phyloP scores from a whole-genome alignment of 2,113 vertebrate genomes.

The Anser brachyrhynchus region DNA sequence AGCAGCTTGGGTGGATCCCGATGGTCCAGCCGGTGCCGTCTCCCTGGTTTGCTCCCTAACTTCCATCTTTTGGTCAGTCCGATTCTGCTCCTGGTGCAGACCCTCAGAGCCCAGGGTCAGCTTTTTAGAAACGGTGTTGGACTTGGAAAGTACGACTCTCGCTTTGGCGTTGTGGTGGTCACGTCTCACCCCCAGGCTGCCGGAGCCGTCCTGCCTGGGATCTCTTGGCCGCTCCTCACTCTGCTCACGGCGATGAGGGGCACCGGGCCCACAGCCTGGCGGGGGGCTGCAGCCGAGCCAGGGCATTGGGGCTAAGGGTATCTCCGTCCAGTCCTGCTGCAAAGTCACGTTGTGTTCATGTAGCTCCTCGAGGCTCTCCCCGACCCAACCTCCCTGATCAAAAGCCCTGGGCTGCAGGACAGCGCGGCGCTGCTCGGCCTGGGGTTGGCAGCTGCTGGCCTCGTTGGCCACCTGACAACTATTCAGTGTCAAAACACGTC shows the following conservation, averaged over 20 bases:
- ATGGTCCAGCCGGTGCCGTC: too few species aligned
- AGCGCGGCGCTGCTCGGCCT: background rate
- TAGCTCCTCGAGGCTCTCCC: background rate
- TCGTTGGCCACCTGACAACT: background rate
- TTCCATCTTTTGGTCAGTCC: background rate
- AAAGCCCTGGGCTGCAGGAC: background rate
- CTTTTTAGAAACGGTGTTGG: background rate
- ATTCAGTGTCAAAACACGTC: background rate
- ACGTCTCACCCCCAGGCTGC: background rate
- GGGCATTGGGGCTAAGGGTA: too few species aligned
- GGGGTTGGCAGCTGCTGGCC: background rate
- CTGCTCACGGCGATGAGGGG: fast-evolving
- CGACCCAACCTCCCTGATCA: background rate
- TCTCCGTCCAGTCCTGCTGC: background rate
- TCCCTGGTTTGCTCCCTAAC: background rate
- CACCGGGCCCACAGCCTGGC: background rate
- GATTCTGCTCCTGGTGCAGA: background rate
- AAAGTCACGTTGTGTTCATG: background rate
- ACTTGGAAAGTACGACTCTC: background rate
- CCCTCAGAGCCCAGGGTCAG: background rate
- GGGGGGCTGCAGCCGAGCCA: background rate
- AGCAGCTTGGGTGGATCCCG: background rate
- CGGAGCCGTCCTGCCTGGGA: background rate
- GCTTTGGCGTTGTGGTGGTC: background rate
- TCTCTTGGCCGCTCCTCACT: background rate